Percentiles rank a stretch among this genome's conserved stretches.
Evolutionary conservation across 1,140 invertebrate genomes (phyloP).

Genomic region (Brachionus asplanchnoidis): DNA sequence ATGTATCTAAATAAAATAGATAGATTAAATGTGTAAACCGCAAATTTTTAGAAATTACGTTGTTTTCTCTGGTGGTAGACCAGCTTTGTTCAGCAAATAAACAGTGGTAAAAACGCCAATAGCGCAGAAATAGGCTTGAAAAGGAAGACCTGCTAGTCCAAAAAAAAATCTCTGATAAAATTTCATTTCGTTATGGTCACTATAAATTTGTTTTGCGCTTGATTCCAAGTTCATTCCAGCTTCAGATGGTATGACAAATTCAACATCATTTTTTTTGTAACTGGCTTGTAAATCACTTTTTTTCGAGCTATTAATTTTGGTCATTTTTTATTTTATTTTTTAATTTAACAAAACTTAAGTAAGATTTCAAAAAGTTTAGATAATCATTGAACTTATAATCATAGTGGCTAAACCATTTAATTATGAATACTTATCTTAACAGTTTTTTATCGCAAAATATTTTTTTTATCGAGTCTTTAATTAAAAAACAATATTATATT

Average conservation of each 20-base stretch:
- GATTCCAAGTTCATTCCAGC: not conserved
- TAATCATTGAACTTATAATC: too few species aligned
- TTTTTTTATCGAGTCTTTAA: not conserved
- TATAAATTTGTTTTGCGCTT: not conserved
- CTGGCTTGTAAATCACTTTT: not conserved
- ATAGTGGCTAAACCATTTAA: not conserved
- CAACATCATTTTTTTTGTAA: not conserved
- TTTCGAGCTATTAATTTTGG: not conserved
- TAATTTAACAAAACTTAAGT: not conserved
- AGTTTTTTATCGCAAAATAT: not conserved
- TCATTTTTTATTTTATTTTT: not conserved
- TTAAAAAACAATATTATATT: not conserved
- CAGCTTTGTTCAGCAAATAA: conserved; percentile 16
- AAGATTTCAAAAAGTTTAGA: not conserved
- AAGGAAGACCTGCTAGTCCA: conserved; percentile 10
- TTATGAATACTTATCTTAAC: not conserved
- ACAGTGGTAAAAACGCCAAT: conserved; percentile 31
- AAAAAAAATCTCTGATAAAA: conserved; percentile 22
- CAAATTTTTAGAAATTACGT: not conserved
- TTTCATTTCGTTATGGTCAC: not conserved
- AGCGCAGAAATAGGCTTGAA: conserved; percentile 33
- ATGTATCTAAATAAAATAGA: not conserved
- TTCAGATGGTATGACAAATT: not conserved
- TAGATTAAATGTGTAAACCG: not conserved
- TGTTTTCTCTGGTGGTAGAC: conserved; percentile 22